These are phyloP conservation scores for Mustela lutreola DNA, from an alignment of 2,113 vertebrate species.

Conservation along the genomic window DNA sequence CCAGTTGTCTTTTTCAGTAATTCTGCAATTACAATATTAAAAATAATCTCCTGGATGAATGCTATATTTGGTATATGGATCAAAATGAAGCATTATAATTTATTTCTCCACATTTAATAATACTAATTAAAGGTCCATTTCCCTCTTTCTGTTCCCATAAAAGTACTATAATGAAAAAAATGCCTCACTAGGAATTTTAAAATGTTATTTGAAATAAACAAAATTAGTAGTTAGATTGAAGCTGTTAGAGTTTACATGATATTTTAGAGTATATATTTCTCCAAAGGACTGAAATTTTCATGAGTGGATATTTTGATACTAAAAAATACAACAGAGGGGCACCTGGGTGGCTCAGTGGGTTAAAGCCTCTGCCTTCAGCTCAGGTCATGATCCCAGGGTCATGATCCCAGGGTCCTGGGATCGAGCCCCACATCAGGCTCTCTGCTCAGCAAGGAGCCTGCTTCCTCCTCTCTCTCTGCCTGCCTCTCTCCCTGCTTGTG, in stretches of 20 bases:
- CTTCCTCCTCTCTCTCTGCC: no score
- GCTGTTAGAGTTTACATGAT: background rate
- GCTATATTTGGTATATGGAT: background rate
- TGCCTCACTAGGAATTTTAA: background rate
- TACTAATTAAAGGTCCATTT: background rate
- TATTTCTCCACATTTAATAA: background rate
- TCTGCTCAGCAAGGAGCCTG: no score
- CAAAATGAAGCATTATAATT: background rate
- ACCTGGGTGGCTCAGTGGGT: no score
- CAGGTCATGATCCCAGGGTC: no score
- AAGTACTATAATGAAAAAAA: background rate
- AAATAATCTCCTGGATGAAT: background rate
- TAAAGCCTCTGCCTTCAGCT: no score
- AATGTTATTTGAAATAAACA: background rate
- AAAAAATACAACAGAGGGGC: background rate
- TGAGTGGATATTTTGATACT: background rate
- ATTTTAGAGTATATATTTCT: slow-evolving; percentile 43
- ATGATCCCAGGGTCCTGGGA: no score
- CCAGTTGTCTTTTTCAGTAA: background rate
- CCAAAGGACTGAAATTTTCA: slow-evolving; percentile 6
- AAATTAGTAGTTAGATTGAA: background rate
- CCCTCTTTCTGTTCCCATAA: background rate
- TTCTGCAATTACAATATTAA: background rate
- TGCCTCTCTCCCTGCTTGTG: no score
- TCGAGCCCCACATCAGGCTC: no score